Conservation (phyloP, 2,113 vertebrate genomes). For the Suncus etruscus region DNA sequence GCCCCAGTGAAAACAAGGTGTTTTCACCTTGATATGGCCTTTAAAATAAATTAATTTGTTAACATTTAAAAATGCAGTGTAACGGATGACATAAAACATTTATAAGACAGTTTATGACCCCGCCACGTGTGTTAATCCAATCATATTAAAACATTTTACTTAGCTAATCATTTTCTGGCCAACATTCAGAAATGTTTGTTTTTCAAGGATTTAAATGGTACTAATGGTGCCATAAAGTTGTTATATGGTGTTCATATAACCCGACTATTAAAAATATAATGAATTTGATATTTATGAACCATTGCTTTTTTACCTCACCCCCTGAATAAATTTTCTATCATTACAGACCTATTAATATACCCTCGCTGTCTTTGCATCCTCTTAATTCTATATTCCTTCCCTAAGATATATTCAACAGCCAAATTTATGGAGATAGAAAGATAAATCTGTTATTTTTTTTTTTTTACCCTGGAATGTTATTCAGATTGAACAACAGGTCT, state of each 20-base stretch:
- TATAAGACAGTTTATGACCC: constrained; percentile 82
- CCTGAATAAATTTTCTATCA: constrained; percentile 86
- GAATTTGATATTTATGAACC: constrained; percentile 89
- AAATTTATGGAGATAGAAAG: background rate
- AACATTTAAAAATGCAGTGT: constrained; percentile 80
- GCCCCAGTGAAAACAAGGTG: constrained; percentile 61
- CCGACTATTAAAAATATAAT: constrained; percentile 89
- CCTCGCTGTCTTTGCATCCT: constrained; percentile 42
- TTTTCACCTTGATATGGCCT: constrained; percentile 86
- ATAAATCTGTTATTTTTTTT: background rate
- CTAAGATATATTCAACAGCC: background rate
- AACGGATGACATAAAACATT: constrained; percentile 84
- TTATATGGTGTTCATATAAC: constrained; percentile 88
- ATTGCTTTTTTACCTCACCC: constrained; percentile 86
- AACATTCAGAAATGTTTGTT: constrained; percentile 84
- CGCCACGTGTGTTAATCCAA: constrained; percentile 73
- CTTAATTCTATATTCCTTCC: constrained; percentile 23
- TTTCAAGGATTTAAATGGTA: constrained; percentile 83
- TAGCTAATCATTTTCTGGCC: constrained; percentile 82
- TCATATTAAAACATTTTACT: constrained; percentile 84
- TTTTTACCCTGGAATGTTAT: constrained; percentile 15
- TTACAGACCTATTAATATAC: constrained; percentile 84
- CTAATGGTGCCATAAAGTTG: constrained; percentile 88
- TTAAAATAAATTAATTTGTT: constrained; percentile 87
- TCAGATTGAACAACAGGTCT: background rate